Evolutionary conservation across 2,113 vertebrate genomes (phyloP), one percentile per base, ranked within the genome.

Genomic region (Sciurus niger): DNA sequence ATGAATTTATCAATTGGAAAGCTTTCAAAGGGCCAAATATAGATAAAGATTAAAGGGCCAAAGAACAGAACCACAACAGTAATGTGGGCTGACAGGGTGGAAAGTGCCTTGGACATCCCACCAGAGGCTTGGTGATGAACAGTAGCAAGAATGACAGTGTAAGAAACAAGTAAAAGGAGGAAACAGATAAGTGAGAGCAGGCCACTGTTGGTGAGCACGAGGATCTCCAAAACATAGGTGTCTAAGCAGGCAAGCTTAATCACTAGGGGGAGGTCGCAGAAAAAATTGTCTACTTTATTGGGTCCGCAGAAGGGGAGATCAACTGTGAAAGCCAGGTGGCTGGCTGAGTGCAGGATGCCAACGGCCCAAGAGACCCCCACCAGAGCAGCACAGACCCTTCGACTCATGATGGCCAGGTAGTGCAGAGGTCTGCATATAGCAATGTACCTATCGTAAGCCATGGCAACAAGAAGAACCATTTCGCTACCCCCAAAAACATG

Each of bases 301-400:
- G 98, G 97, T 34, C 97, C 97, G 92, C 97, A 97, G 28, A 97
- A 98, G n/a, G 96, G 85, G 11, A 98, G 95, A 12, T 88, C 70
- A 8, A 92, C 55, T 30, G 78, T 93, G 51, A 96, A 92, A 46
- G 55, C 89, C 32, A 97, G 34, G 24, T 97, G 92, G n/a, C 96
- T 90, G 43, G 92, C 48, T 55, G 97, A 96, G 17, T 94, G 92
- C 9, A 93, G 28, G 46, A 95, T 95, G 6, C 97, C 97, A 48
- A 48, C 95, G 68, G 90, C 37, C 68, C 94, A 86, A 28, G 96
- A 95, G 28, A 90, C 5, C 9, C 43, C 63, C 53, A 96, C 48
- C n/a, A 96, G 67, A 55, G 83, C 2, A 24, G 65, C 60, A 73
- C 97, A 96, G 6, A 96, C 3, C 32, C 34, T 87, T 74, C 16